Base-by-base conservation (phyloP, 2,888 invertebrate species). In the Cephus rjabovi region DNA sequence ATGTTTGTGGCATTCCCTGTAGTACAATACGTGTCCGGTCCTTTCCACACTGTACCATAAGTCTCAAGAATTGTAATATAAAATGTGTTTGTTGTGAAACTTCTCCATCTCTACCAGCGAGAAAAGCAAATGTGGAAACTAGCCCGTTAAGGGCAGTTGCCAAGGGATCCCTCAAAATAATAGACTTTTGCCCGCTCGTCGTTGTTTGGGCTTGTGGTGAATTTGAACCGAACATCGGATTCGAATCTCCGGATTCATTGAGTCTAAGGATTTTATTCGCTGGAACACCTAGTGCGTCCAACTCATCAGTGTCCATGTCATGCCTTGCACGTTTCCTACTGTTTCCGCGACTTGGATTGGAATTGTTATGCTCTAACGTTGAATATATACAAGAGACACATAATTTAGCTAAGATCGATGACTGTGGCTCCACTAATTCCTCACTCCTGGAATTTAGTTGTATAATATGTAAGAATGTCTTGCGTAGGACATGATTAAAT, bases 41-140 rank as follows among this genome's bases (percentile, higher is more conserved):
- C 76, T 95, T 95, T 1, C 96, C 96, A 90, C 96, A 96, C 84
- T 95, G 95, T 1, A 97, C 96, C 74, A 96, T 93, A 81, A 95
- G 93, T 75, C 95, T 94, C 68, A 97, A 92, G 87, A 97, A 95
- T 87, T 96, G 95, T 85, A 96, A 94, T 77, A 97, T 95, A 88
- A 97, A 97, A 89, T 96, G 95, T 0, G 96, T 96, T 89, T 96
- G 96, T 76, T 96, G 96, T 0, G 96, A 96, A 0, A 97, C 93
- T 85, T 96, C 95, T n/a, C 96, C 96, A 78, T 95, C 95, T 86
- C 94, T 93, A 2, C 94, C 94, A 71, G 94, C 95, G 76, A 96
- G 93, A 83, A 95, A 94, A 37, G 95, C 94, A 86, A 97, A 96
- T 40, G 95, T 94, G 79, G 94, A 94, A 85, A 95, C 95, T n/a